phyloP scores from a whole-genome alignment of 1,140 invertebrate species.

The Argopecten irradians region DNA sequence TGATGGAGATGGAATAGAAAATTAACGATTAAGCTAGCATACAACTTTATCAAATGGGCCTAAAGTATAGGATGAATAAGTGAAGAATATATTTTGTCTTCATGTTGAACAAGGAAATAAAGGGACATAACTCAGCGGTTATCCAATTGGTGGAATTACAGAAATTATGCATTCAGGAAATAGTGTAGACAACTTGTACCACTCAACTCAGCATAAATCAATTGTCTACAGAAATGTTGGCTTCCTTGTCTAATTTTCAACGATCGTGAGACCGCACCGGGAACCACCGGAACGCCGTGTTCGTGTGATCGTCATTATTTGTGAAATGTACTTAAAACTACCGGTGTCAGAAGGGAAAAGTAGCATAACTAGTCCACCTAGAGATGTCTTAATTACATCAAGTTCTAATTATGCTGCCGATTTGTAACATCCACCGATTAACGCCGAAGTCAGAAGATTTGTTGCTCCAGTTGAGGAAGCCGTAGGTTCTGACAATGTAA shows the following conservation, averaged over 20 bases:
- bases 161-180: slow-evolving; percentile 8
- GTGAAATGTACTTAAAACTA: slow-evolving; percentile 4
- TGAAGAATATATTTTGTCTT: too few species aligned
- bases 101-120: background rate
- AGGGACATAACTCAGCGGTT: background rate
- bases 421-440: background rate
- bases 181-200: background rate
- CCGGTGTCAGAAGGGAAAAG: background rate
- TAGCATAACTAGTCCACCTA: background rate
- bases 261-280: background rate
- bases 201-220: background rate
- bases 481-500: background rate
- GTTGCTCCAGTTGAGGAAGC: background rate
- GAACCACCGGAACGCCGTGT: background rate
- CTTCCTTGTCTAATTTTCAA: background rate
- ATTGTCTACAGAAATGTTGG: background rate
- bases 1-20: too few species aligned
- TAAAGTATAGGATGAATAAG: too few species aligned
- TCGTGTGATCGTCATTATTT: slow-evolving; percentile 22
- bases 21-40: too few species aligned
- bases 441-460: background rate
- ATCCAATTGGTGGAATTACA: background rate
- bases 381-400: background rate
- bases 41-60: too few species aligned
- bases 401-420: background rate